A percentile compares a stretch with the other conserved stretches of the same genome.
phyloP scores from a whole-genome alignment of 2,888 invertebrate genomes.

The Drosophila subquinaria region DNA sequence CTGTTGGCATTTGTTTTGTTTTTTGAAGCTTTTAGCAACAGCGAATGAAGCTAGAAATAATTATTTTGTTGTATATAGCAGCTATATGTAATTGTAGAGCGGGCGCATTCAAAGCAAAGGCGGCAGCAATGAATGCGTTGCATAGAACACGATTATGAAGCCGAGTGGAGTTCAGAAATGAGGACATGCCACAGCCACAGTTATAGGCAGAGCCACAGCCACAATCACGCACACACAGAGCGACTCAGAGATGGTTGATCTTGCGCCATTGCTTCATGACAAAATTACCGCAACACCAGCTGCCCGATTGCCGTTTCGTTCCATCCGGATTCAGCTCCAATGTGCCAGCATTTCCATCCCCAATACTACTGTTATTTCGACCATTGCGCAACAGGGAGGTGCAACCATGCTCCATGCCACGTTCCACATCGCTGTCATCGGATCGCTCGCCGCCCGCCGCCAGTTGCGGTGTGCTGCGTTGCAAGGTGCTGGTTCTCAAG shows the following conservation, averaged over 20 bases:
- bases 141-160: constrained; percentile 21
- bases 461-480: constrained; percentile 85
- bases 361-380: not conserved
- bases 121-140: constrained; percentile 47
- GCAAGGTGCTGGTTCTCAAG: constrained; percentile 81
- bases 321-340: constrained; percentile 71
- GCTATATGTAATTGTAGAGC: constrained; percentile 36
- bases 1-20: constrained; percentile 19
- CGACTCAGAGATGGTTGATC: constrained; percentile 89
- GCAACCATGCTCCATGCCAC: constrained; percentile 44
- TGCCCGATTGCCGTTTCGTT: constrained; percentile 84
- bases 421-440: constrained; percentile 75
- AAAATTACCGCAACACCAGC: constrained; percentile 92
- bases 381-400: constrained; percentile 53
- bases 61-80: constrained; percentile 18
- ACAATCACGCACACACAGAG: constrained; percentile 13
- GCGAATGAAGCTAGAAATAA: constrained; percentile 53
- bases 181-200: constrained; percentile 45
- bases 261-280: constrained; percentile 91
- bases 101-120: constrained; percentile 73
- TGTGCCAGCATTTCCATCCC: constrained; percentile 12
- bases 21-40: constrained; percentile 51
- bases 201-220: constrained; percentile 2
- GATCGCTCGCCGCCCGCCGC: constrained; percentile 69
- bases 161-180: constrained; percentile 37